Conservation (phyloP, 2,888 invertebrate genomes). For the Scaptomyza tumidula region DNA sequence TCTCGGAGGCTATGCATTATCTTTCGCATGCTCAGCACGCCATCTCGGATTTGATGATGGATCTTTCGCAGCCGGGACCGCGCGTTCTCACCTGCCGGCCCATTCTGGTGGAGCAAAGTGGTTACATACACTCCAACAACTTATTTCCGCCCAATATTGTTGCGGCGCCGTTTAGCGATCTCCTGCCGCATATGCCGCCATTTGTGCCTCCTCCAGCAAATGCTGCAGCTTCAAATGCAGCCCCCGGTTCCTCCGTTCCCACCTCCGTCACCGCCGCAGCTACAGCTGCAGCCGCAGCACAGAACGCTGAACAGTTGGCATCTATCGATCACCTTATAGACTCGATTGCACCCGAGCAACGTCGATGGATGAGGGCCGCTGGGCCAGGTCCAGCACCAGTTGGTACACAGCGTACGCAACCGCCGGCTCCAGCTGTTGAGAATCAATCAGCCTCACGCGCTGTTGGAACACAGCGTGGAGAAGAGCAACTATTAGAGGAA, state of each 20-base stretch:
- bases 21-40: slow-evolving; percentile 95
- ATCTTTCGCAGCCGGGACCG: slow-evolving; percentile 88
- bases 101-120: slow-evolving; percentile 89
- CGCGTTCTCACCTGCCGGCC: slow-evolving; percentile 89
- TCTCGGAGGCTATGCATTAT: slow-evolving; percentile 92
- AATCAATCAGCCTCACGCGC: too few relatives aligned
- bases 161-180: slow-evolving; percentile 54
- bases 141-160: slow-evolving; percentile 65
- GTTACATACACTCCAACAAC: slow-evolving; percentile 84
- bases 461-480: background rate
- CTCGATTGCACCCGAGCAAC: background rate
- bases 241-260: background rate
- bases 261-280: background rate
- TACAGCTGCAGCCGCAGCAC: background rate
- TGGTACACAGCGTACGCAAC: background rate
- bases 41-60: slow-evolving; percentile 93
- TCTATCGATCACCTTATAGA: background rate
- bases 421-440: background rate
- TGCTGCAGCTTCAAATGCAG: slow-evolving; percentile 27
- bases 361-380: background rate
- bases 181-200: slow-evolving; percentile 22
- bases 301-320: background rate
- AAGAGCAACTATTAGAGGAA: background rate
- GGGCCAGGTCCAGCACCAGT: background rate
- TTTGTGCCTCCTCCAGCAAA: background rate